phyloP scores from a whole-genome alignment of 2,113 vertebrate genomes.

The Paratilapia polleni region DNA sequence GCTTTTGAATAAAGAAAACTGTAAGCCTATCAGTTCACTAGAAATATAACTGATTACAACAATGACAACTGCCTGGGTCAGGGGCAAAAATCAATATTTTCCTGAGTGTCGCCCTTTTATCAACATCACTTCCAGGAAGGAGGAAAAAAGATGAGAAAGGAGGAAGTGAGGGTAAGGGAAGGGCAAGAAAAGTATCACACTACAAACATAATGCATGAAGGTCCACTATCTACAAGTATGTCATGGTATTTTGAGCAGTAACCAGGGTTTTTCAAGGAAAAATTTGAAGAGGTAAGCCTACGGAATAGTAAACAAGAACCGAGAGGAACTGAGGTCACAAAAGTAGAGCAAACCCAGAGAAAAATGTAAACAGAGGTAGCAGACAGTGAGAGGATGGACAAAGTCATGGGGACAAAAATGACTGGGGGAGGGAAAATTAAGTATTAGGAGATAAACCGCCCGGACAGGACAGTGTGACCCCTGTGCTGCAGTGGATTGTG shows the following conservation, averaged over 20 bases:
- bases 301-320: neutral
- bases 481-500: slow-evolving; percentile 48
- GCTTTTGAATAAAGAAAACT: neutral
- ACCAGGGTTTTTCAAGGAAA: neutral
- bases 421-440: slow-evolving; percentile 21
- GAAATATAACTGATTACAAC: slow-evolving; percentile 8
- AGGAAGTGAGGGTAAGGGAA: neutral
- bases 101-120: neutral
- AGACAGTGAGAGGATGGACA: slow-evolving; percentile 27
- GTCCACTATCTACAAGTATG: neutral
- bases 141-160: neutral
- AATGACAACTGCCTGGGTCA: too few relatives aligned
- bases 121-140: slow-evolving; percentile 13
- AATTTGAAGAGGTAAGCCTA: neutral
- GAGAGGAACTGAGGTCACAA: neutral
- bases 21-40: slow-evolving; percentile 6
- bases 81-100: too few relatives aligned
- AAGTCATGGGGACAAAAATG: slow-evolving; percentile 6
- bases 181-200: neutral
- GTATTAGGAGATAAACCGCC: slow-evolving; percentile 48
- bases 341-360: slow-evolving; percentile 9
- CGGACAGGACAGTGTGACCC: slow-evolving; percentile 59
- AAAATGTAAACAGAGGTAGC: neutral
- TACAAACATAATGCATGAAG: neutral
- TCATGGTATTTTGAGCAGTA: neutral